Evolutionary conservation across 30 jellyfish, hydroid and myxozoan genomes (phyloP).

Genomic region (Chrysaora quinquecirrha): DNA sequence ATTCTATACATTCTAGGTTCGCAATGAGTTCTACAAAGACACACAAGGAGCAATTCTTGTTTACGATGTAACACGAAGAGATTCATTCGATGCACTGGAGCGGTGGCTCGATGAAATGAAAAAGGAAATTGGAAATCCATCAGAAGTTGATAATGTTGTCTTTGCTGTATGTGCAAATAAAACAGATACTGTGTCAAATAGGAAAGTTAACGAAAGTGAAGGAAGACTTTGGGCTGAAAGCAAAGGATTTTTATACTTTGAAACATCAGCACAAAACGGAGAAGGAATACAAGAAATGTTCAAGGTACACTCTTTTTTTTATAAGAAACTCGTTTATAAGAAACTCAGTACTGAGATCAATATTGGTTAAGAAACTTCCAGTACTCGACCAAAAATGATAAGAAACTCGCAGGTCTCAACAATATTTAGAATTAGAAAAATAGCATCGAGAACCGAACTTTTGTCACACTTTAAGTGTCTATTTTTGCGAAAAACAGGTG

Average conservation of each 20-base stretch:
- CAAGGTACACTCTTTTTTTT: conserved; percentile 16
- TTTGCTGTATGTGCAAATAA: conserved; percentile 84
- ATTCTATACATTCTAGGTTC: conserved; percentile 53
- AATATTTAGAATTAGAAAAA: no score
- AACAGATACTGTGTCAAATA: conserved; percentile 16
- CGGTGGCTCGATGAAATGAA: conserved; percentile 82
- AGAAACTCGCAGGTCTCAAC: no score
- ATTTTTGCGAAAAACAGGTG: no score
- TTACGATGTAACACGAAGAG: conserved; percentile 76
- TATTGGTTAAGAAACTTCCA: no score
- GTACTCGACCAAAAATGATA: no score
- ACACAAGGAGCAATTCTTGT: conserved; percentile 85
- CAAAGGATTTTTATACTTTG: conserved; percentile 76
- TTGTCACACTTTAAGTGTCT: no score
- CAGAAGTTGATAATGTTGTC: conserved; percentile 64
- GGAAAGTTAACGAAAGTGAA: conserved; percentile 65
- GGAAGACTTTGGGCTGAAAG: conserved; percentile 91
- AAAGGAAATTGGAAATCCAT: conserved; percentile 35
- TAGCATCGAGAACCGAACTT: no score
- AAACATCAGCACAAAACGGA: conserved; percentile 87
- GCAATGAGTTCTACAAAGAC: conserved; percentile 90
- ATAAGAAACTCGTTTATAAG: no score
- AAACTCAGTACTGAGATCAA: no score
- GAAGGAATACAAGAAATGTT: conserved; percentile 83
- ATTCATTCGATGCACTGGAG: conserved; percentile 63